These are phyloP conservation scores for Turritopsis dohrnii DNA, from an alignment of 30 jellyfish, hydroid and myxozoan species.

Conservation along the genomic window DNA sequence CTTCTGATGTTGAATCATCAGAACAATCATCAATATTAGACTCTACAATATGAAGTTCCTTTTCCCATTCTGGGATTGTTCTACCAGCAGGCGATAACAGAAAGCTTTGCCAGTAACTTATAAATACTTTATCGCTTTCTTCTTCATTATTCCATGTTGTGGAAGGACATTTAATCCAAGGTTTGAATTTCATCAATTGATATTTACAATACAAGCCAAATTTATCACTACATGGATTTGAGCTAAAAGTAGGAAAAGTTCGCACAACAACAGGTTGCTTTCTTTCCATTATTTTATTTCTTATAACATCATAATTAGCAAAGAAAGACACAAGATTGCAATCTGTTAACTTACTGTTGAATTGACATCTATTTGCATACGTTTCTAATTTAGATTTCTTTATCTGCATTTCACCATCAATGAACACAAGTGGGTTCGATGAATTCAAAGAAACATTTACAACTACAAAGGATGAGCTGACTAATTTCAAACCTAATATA, in stretches of 20 bases:
- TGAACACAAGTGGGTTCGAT: slow-evolving; percentile 25
- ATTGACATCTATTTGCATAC: slow-evolving; percentile 22
- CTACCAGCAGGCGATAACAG: too few species aligned
- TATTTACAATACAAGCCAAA: slow-evolving; percentile 25
- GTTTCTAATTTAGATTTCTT: slow-evolving; percentile 20
- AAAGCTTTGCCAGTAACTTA: too few species aligned
- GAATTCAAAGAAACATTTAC: too few species aligned
- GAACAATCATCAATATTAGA: too few species aligned
- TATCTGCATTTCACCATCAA: neutral
- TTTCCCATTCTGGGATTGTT: too few species aligned
- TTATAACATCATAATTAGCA: slow-evolving; percentile 23
- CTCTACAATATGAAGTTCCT: too few species aligned
- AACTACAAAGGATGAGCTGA: slow-evolving; percentile 35
- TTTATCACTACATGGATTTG: slow-evolving; percentile 26
- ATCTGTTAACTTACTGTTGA: neutral
- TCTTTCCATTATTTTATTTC: slow-evolving; percentile 6
- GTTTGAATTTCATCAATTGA: slow-evolving; percentile 32
- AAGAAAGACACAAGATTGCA: slow-evolving; percentile 22
- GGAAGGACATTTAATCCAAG: too few species aligned
- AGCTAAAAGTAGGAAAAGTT: slow-evolving; percentile 21
- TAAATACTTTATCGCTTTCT: too few species aligned
- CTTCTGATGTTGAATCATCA: too few species aligned
- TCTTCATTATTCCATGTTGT: too few species aligned
- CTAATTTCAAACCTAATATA: slow-evolving; percentile 25
- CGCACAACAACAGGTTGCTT: too few species aligned